Percentiles rank a stretch among this genome's conserved stretches.
Conservation (phyloP, 1,140 invertebrate genomes). For the Arion vulgaris region DNA sequence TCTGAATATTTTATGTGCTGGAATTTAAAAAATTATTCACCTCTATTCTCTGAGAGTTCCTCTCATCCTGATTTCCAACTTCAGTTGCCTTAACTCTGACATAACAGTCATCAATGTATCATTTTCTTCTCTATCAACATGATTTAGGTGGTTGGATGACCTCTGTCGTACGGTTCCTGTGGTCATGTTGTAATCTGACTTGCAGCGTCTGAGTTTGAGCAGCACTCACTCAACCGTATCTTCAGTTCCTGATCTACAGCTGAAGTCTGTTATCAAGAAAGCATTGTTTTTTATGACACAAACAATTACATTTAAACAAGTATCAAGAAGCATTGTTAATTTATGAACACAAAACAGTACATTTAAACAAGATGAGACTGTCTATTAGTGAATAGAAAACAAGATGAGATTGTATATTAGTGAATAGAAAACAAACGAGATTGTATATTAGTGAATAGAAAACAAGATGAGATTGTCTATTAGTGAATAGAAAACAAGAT, state of each 20-base stretch:
- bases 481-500: no score
- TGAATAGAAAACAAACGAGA: no score
- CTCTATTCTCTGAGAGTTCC: neutral
- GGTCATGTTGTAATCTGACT: slow-evolving; percentile 12
- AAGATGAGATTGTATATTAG: no score
- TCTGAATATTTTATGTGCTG: no score
- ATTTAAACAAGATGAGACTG: no score
- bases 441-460: no score
- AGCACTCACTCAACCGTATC: slow-evolving; percentile 12
- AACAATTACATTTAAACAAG: no score
- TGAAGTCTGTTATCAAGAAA: neutral
- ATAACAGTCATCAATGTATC: neutral
- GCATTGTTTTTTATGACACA: neutral
- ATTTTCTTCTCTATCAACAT: neutral
- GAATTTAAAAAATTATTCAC: neutral
- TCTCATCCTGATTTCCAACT: slow-evolving; percentile 15
- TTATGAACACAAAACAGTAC: no score
- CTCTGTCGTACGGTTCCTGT: neutral
- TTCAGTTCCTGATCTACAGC: slow-evolving; percentile 11
- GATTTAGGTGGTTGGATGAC: neutral
- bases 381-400: no score
- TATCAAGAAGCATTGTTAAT: no score
- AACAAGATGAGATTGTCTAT: no score
- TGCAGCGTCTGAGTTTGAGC: slow-evolving; percentile 20
- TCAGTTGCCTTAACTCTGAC: slow-evolving; percentile 19